Percentiles rank a stretch among this genome's conserved stretches.
Conservation (phyloP, 2,797 vertebrate species). For the Phataginus tricuspis region DNA sequence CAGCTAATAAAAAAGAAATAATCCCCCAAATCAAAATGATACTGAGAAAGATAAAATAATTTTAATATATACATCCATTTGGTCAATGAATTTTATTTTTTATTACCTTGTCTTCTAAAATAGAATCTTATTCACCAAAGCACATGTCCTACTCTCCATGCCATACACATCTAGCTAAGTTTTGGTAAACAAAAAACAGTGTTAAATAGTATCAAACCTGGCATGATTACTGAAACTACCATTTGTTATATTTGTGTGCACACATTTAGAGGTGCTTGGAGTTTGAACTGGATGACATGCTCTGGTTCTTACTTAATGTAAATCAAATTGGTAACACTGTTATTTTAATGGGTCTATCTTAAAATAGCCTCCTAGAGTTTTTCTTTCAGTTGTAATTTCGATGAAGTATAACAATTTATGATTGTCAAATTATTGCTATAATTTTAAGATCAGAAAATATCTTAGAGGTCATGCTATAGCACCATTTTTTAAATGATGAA, state of each 20-base stretch:
- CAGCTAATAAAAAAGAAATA: conserved; percentile 64
- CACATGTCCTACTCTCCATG: background rate
- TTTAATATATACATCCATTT: background rate
- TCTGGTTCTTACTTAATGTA: background rate
- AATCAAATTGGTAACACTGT: background rate
- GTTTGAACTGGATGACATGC: background rate
- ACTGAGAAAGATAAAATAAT: conserved; percentile 32
- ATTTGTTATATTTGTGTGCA: background rate
- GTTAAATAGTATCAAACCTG: background rate
- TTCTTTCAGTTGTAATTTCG: background rate
- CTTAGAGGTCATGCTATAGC: background rate
- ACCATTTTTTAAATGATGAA: background rate
- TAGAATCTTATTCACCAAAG: background rate
- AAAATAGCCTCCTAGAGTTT: background rate
- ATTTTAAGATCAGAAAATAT: background rate
- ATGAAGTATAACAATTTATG: background rate
- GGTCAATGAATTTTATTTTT: background rate
- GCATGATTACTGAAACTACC: background rate
- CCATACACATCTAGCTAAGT: background rate
- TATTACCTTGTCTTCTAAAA: background rate
- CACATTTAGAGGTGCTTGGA: background rate
- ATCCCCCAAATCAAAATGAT: background rate
- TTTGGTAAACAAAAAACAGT: background rate
- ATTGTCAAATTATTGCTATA: background rate
- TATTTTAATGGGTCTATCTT: background rate